Evolutionary conservation across 2,797 vertebrate genomes (phyloP), one percentile per base, ranked within the genome.

Genomic region (Netta rufina): DNA sequence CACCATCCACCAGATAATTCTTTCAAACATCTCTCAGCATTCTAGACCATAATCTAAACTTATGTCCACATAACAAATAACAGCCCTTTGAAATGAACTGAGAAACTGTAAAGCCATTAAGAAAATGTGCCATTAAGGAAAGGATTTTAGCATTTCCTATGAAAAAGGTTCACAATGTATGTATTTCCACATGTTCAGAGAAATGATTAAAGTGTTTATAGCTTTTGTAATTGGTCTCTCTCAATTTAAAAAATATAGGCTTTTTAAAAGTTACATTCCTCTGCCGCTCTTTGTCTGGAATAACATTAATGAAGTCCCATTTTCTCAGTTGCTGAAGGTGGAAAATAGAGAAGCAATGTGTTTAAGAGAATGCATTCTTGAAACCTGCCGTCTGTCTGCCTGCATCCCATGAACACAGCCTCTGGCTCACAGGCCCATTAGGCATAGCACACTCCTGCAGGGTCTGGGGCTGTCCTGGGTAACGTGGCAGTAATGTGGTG

Each of bases 141-240:
- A 94, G 87, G 90, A 92, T 94, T 91, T 74, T 87, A 70, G 90
- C 87, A 70, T 94, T 97, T 97, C 90, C 96, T 94, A 47, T 67
- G 95, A 91, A 95, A 92, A 97, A 96, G 90, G 81, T 94, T 96
- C 92, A 36, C 95, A 90, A 95, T 96, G 91, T 89, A 91, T 87
- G 72, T 87, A 96, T 96, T 95, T 90, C 83, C 76, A 92, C 91
- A 93, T 89, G 94, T 93, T 97, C 91, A 62, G 95, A 96, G 95
- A 97, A 96, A 96, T 95, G 93, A 97, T 96, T 94, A 96, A 96
- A 97, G 89, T 96, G 96, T 97, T 98, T 97, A 97, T 95, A 91
- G 96, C 94, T 94, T 93, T 96, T 83, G 92, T 97, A 97, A 97
- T 97, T 97, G 96, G 90, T 94, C 84, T 92, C 54, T 89, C 88